Evolutionary conservation across 2,888 invertebrate species (phyloP), one percentile per base, ranked within the genome.

Genomic region (Agapostemon virescens): DNA sequence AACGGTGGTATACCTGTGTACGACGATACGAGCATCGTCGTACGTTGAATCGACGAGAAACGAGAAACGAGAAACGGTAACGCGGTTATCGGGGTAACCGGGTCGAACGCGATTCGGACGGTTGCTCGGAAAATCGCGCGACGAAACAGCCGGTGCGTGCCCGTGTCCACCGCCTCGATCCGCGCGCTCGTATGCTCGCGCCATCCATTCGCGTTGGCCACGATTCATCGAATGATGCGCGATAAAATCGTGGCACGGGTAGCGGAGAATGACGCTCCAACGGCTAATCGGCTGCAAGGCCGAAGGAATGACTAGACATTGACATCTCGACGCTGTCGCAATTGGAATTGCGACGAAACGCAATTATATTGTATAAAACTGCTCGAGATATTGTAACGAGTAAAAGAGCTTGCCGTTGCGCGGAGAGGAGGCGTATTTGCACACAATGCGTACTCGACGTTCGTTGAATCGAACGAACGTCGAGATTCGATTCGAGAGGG

Each of bases 271-370:
- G 67, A 15, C 52, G 20, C n/a, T 71, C 36, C 49, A 76, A 52
- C 52, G 15, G 26, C 9, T 13, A 76, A 40, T 67, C 30, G 26
- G 36, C 67, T 74, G 6, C 40, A 75, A 79, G 70, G 49, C 61
- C 81, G 69, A 68, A 70, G 38, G 20, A 68, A 69, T 64, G 75
- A 81, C 75, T 75, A 71, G 79, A 79, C 81, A 30, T 58, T 61
- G 33, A 36, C 64, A 30, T 42, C 20, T 40, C 64, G 55, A 7
- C 55, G 42, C 15, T 23, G 23, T 40, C 36, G 11, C 42, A 40
- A 26, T 52, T 36, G 17, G 40, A 17, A 36, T 42, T 36, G 38
- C 38, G 38, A 17, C 36, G 23, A 40, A 74, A 61, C 17, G 20
- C n/a, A 30, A 13, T 45, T 72, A 23, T 23, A n/a, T 40, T 17